Evolutionary conservation across 2,113 vertebrate genomes (phyloP).

Genomic region (Ctenodactylus gundi): DNA sequence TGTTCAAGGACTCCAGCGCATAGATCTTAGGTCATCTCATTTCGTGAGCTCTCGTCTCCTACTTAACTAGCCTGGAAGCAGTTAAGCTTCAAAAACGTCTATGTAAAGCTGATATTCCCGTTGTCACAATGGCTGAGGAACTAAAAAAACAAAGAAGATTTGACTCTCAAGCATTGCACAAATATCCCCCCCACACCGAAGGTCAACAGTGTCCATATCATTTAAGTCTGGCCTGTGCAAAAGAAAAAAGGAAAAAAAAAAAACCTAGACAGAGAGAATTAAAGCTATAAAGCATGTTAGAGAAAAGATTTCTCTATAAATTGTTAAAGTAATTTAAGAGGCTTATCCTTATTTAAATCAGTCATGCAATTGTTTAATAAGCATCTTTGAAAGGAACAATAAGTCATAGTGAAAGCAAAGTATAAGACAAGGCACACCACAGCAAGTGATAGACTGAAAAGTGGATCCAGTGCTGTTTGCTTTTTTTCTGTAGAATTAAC

Average conservation of each 20-base stretch:
- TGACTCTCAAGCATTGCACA: not conserved
- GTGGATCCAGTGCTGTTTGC: not conserved
- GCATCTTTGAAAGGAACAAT: not conserved
- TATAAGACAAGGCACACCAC: no score
- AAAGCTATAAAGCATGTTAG: not conserved
- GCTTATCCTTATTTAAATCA: not conserved
- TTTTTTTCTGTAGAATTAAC: not conserved
- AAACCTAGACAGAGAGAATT: not conserved
- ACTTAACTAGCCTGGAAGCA: not conserved
- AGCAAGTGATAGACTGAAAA: not conserved
- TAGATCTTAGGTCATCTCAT: fast-evolving
- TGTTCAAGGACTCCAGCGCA: not conserved
- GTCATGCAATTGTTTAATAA: not conserved
- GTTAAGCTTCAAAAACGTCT: not conserved
- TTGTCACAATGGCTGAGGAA: not conserved
- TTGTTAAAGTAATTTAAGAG: not conserved
- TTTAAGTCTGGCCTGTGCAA: not conserved
- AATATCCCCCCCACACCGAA: not conserved
- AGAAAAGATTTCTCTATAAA: not conserved
- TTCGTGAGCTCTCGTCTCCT: not conserved
- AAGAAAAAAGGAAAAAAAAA: no score
- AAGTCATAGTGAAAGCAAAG: not conserved
- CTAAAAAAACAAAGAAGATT: not conserved
- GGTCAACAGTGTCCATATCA: not conserved
- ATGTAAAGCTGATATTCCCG: not conserved